Base-by-base conservation (phyloP, 2,888 invertebrate species). In the Adelognathus sp. region DNA sequence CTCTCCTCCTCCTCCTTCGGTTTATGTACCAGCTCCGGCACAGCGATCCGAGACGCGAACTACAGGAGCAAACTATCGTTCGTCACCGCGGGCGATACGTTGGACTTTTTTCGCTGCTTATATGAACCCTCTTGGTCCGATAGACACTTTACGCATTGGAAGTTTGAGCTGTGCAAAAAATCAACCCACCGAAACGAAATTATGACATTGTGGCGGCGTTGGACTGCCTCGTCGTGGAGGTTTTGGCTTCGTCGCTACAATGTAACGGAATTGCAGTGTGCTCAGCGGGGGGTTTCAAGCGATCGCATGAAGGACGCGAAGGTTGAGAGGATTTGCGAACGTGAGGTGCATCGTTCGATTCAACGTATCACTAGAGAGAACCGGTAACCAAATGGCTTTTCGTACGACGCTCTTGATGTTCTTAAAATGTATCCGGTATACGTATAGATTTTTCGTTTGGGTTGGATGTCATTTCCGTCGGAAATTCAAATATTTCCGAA, bases 181-280 rank as follows among this genome's bases (percentile, higher is more conserved):
- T 84, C 79, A 83, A 85, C 83, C 83, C 83, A 52, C 36, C 18
- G 76, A 85, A 84, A 83, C 80, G 76, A 87, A 87, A 87, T 88
- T 86, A 88, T 85, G 86, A 88, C 85, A 84, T 86, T 89, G 87
- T 83, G 78, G 82, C 56, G 58, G 41, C 71, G 39, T 16, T 33
- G 46, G 11, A n/a, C 5, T 31, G 63, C 9, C 21, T 31, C 31
- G 31, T 46, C 44, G 31, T 16, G 18, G 46, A 46, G 31, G 16
- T 50, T 50, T n/a, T 50, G 24, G 21, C 24, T 24, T 4, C 18
- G 24, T 5, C 50, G n/a, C 14, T 27, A 29, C 18, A 11, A 24
- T 14, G 3, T n/a, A 3, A 14, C 14, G 14, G 9, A 36, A 52
- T 52, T 24, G 36, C 50, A 24, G n/a, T 21, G 33, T 3, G 4